Conservation (phyloP, 2,797 vertebrate species). For the Syngnathus acus region DNA sequence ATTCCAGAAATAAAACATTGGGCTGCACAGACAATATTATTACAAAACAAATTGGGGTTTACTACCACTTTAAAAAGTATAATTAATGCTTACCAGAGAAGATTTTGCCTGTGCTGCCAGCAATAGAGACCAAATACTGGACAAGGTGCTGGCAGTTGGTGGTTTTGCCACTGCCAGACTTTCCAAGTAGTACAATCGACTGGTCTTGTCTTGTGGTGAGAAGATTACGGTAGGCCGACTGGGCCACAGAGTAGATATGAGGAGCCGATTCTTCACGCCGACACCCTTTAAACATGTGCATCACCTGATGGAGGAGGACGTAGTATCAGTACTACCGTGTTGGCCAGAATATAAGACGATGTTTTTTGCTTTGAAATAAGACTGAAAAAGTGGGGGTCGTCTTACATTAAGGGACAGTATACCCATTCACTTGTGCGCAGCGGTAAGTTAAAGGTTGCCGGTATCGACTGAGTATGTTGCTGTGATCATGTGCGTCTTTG, state of each 20-base stretch:
- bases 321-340: background rate
- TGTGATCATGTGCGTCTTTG: too few relatives aligned
- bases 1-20: background rate
- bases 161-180: conserved; percentile 90
- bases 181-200: conserved; percentile 84
- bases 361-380: too few relatives aligned
- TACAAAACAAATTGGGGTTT: too few relatives aligned
- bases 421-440: too few relatives aligned
- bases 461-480: too few relatives aligned
- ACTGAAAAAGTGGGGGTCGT: too few relatives aligned
- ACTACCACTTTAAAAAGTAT: background rate
- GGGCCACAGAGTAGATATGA: conserved; percentile 89
- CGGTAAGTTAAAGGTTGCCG: too few relatives aligned
- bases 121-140: conserved; percentile 88
- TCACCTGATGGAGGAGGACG: conserved; percentile 71
- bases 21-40: background rate
- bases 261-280: conserved; percentile 87
- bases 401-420: too few relatives aligned
- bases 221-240: conserved; percentile 86
- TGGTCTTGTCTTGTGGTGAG: conserved; percentile 94
- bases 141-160: conserved; percentile 93
- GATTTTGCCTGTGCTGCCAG: conserved; percentile 86
- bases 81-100: conserved; percentile 79
- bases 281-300: conserved; percentile 99
- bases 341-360: too few relatives aligned